Percentiles rank a stretch among this genome's conserved stretches.
Evolutionary conservation across 2,113 vertebrate species (phyloP).

Genomic region (Dromiciops gliroides): DNA sequence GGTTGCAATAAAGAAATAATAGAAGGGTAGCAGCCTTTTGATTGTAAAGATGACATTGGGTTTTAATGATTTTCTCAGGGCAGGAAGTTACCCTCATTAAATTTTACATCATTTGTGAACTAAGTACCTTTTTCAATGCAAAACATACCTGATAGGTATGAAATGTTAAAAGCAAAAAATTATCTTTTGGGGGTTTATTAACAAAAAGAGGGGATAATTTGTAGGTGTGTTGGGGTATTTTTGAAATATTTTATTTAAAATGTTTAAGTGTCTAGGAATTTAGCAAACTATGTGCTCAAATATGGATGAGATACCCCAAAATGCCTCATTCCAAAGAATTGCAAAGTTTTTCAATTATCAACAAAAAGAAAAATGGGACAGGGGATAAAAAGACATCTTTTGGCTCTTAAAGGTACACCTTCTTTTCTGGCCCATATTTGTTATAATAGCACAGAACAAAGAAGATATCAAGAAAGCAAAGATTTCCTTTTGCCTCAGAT

Average conservation of each 20-base stretch:
- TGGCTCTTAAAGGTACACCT: not conserved
- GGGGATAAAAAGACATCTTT: not conserved
- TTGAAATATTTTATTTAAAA: conserved; percentile 51
- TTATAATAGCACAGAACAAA: not conserved
- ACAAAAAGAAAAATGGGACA: not conserved
- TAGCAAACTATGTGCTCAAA: not conserved
- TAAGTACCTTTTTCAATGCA: conserved; percentile 68
- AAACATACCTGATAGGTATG: conserved; percentile 62
- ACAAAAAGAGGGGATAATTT: conserved; percentile 7
- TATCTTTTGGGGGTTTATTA: not conserved
- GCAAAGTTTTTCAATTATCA: not conserved
- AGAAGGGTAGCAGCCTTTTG: conserved; percentile 69
- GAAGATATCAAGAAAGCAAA: not conserved
- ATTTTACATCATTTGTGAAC: conserved; percentile 70
- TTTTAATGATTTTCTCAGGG: conserved; percentile 78
- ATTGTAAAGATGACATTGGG: conserved; percentile 63
- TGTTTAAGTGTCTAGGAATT: not conserved
- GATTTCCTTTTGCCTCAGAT: not conserved
- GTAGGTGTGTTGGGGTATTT: not conserved
- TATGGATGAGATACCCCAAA: not conserved
- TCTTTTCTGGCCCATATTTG: not conserved
- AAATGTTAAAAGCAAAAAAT: conserved; percentile 31
- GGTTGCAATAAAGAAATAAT: conserved; percentile 74
- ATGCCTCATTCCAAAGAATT: not conserved
- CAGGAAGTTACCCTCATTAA: conserved; percentile 67